These are phyloP conservation scores for Hirtodrosophila confusa DNA, from an alignment of 2,888 invertebrate species.

Conservation along the genomic window DNA sequence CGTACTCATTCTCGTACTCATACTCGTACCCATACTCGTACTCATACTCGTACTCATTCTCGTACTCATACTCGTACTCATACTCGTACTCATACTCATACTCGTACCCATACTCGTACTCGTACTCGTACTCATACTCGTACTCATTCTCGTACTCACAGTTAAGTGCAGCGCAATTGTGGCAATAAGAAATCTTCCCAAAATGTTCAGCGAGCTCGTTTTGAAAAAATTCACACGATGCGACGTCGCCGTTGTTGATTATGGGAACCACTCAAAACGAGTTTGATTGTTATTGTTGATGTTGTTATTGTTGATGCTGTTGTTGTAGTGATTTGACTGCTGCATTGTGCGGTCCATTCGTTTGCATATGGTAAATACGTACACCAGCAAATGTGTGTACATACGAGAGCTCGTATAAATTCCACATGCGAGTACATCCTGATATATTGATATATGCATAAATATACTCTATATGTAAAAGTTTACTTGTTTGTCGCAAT, in stretches of 20 bases:
- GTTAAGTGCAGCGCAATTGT: slow-evolving; percentile 54
- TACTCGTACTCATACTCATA: slow-evolving; percentile 2
- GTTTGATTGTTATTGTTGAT: slow-evolving; percentile 55
- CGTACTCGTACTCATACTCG: slow-evolving; percentile 5
- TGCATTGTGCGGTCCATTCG: slow-evolving; percentile 38
- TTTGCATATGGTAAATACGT: slow-evolving; percentile 16
- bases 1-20: slow-evolving; percentile 1
- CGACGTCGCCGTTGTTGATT: slow-evolving; percentile 49
- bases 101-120: slow-evolving; percentile 2
- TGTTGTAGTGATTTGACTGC: slow-evolving; percentile 48
- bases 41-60: slow-evolving; percentile 1
- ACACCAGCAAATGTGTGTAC: no score
- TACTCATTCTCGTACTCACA: slow-evolving; percentile 11
- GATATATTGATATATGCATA: no score
- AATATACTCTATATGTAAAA: no score
- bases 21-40: slow-evolving; percentile 6
- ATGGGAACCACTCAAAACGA: slow-evolving; percentile 76
- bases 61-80: slow-evolving; percentile 5
- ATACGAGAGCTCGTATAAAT: no score
- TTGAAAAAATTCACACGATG: slow-evolving; percentile 66
- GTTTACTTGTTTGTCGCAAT: no score
- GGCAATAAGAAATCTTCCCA: slow-evolving; percentile 53
- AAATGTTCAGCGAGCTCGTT: slow-evolving; percentile 52
- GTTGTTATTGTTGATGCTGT: slow-evolving; percentile 20
- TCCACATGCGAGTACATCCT: no score